A percentile compares a stretch with the other conserved stretches of the same genome.
Evolutionary conservation across 37 sponge, comb jelly and placozoan species (phyloP).

Genomic region (Diacarnus erythraeanus): DNA sequence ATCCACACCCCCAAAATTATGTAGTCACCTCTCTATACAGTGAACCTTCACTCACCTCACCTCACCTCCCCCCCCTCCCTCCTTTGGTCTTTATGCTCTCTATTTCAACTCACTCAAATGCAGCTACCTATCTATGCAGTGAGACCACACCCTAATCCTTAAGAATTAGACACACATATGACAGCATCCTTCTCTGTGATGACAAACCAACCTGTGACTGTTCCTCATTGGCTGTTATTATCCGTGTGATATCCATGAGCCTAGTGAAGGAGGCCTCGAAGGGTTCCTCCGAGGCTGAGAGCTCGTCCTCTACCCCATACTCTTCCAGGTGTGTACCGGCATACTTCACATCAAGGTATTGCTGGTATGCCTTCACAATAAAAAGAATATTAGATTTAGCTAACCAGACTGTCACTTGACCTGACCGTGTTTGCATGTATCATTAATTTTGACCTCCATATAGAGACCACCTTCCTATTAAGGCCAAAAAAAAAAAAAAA

Average conservation of each 20-base stretch:
- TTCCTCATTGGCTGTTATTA: conserved; percentile 51
- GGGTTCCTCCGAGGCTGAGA: conserved; percentile 33
- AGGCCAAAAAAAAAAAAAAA: no score
- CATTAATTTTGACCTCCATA: no score
- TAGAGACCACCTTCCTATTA: no score
- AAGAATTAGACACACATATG: not conserved
- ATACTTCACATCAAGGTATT: conserved; percentile 65
- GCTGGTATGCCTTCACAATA: conserved; percentile 37
- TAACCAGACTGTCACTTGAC: not conserved
- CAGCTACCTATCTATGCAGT: no score
- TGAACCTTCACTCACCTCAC: not conserved
- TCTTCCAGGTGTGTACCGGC: conserved; percentile 47
- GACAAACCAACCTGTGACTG: conserved; percentile 15
- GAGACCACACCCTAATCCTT: no score
- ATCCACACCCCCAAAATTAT: no score
- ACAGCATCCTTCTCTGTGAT: not conserved
- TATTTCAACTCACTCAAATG: no score
- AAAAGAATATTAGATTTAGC: no score
- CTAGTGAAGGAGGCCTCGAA: conserved; percentile 30
- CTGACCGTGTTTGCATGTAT: not conserved
- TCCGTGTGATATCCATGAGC: conserved; percentile 33
- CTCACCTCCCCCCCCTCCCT: conserved; percentile 7
- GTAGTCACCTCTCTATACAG: no score
- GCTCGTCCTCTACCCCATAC: conserved; percentile 69
- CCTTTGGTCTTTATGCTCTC: no score